Evolutionary conservation across 2,888 invertebrate genomes (phyloP).

Genomic region (Operophtera brumata): DNA sequence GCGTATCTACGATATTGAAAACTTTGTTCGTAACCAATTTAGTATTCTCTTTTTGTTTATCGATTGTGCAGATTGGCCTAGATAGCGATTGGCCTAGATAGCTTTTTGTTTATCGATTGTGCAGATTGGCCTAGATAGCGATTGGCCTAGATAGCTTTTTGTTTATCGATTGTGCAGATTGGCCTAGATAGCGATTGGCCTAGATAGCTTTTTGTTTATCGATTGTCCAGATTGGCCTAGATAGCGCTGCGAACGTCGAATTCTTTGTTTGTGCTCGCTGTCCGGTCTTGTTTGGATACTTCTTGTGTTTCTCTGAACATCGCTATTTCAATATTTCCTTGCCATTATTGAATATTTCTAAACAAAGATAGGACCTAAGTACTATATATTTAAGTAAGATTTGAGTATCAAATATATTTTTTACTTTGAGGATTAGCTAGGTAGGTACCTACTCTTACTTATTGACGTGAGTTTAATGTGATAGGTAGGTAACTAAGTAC

Average conservation of each 20-base stretch:
- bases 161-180: slow-evolving; percentile 34
- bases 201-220: slow-evolving; percentile 30
- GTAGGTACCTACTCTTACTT: too few species aligned
- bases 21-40: background rate
- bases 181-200: slow-evolving; percentile 29
- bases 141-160: too few species aligned
- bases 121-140: slow-evolving; percentile 29
- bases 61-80: too few species aligned
- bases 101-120: slow-evolving; percentile 33
- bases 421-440: too few species aligned
- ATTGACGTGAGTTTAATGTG: too few species aligned
- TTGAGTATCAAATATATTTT: too few species aligned
- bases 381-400: too few species aligned
- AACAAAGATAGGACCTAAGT: too few species aligned
- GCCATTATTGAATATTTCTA: too few species aligned
- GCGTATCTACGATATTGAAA: background rate
- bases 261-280: slow-evolving; percentile 31
- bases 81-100: too few species aligned
- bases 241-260: slow-evolving; percentile 34
- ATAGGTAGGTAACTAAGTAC: too few species aligned
- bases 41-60: slow-evolving; percentile 12
- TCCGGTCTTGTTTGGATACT: slow-evolving; percentile 33
- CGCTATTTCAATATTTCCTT: slow-evolving; percentile 11
- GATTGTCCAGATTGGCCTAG: slow-evolving; percentile 30
- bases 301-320: background rate